phyloP scores from a whole-genome alignment of 53 echinoderm and acorn worm genomes.

The Crossaster papposus region DNA sequence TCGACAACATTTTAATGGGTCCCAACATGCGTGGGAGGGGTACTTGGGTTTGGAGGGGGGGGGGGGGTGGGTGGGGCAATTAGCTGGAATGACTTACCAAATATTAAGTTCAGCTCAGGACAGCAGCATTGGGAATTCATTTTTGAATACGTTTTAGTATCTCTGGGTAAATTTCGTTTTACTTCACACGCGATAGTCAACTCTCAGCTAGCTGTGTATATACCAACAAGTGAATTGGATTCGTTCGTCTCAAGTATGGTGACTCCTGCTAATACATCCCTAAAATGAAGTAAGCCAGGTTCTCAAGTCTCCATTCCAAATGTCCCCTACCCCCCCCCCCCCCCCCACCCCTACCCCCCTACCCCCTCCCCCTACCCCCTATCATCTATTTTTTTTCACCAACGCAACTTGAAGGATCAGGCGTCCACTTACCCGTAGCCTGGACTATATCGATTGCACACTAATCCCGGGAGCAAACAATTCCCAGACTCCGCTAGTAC shows the following conservation, averaged over 20 bases:
- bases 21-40: no score
- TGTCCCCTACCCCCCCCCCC: background rate
- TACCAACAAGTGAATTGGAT: background rate
- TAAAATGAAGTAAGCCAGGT: background rate
- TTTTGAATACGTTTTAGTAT: background rate
- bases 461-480: background rate
- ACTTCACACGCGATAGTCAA: background rate
- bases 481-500: background rate
- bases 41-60: no score
- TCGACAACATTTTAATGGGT: no score
- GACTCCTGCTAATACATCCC: background rate
- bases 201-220: background rate
- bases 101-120: no score
- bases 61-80: no score
- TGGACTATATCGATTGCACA: background rate
- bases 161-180: background rate
- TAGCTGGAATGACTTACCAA: no score
- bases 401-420: no score
- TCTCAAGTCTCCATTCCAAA: background rate
- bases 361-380: no score
- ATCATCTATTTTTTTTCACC: no score
- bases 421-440: no score
- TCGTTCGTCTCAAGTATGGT: background rate
- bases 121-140: background rate
- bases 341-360: no score